Base-by-base conservation (phyloP, 2,113 vertebrate species). In the Poicephalus meyeri region DNA sequence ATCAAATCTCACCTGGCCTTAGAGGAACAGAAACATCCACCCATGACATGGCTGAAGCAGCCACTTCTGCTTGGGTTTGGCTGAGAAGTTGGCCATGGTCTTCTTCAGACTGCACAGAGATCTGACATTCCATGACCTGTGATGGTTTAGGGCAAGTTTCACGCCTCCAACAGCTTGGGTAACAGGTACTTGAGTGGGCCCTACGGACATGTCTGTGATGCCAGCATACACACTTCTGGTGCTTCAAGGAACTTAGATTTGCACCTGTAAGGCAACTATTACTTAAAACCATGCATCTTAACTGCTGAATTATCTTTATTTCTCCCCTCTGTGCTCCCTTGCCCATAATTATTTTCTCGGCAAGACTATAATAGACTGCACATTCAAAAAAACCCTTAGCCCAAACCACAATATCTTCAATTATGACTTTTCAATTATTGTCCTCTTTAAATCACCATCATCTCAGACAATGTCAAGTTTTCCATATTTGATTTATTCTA, bases 21-120 rank as follows among this genome's bases (percentile, higher is more conserved):
- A 11, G 10, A 41, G 33, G 50, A 41, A 42, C 29, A 9, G 4
- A 19, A 26, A 16, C 7, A 16, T 9, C 23, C 41, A 4, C 6
- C 14, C 13, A 2, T 3, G 13, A 31, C 18, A 20, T 2, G 2
- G 35, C n/a, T 41, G 12, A 11, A 39, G 23, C 46, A 9, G 16
- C 25, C 31, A 28, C 13, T 28, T 16, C 15, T n/a, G 18, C 28
- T 47, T 5, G 19, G 16, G 20, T 39, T 17, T 21, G 49, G 24
- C 14, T 2, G 9, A 29, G 15, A 64, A 41, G 20, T 8, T 14
- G 35, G 18, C 41, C 5, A 2, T 7, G 15, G 16, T 10, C 41
- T 35, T 9, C 29, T 35, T 31, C 8, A 49, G 42, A 23, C 11
- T 47, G 11, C 11, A 21, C 9, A 31, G 26, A 33, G 21, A 37